These are phyloP conservation scores for Cassiopea xamachana DNA, from an alignment of 30 jellyfish, hydroid and myxozoan species.

Conservation along the genomic window DNA sequence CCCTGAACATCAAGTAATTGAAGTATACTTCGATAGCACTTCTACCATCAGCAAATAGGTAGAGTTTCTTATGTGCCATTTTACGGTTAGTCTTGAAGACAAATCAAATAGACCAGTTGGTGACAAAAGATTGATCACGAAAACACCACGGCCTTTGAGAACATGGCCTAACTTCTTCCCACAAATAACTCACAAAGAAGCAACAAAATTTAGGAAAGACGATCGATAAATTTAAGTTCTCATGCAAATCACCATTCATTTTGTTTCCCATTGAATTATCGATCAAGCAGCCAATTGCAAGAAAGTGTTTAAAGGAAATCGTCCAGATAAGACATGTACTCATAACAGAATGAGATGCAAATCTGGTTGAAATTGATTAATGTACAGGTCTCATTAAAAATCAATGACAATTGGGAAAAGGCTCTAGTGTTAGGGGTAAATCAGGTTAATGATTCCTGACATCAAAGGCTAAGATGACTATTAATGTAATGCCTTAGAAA, in stretches of 20 bases:
- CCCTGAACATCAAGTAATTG: too few species aligned
- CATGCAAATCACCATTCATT: neutral
- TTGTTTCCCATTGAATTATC: neutral
- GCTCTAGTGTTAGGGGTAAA: too few species aligned
- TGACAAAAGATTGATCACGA: neutral
- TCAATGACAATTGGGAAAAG: neutral
- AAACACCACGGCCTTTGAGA: too few species aligned
- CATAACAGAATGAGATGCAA: neutral
- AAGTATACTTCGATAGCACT: neutral
- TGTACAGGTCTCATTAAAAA: neutral
- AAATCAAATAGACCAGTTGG: neutral
- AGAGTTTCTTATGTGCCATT: neutral
- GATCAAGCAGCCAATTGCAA: neutral
- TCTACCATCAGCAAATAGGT: neutral
- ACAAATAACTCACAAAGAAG: neutral
- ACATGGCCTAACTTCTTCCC: neutral
- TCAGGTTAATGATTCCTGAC: too few species aligned
- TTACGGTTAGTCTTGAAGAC: too few species aligned
- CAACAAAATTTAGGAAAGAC: neutral
- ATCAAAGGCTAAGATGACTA: too few species aligned
- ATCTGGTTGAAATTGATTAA: neutral
- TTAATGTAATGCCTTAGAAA: too few species aligned
- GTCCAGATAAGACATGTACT: neutral
- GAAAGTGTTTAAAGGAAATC: neutral
- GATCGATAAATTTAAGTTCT: neutral